These are phyloP conservation scores for Brotogeris chrysoptera DNA, from an alignment of 2,797 vertebrate genomes.

Conservation along the genomic window DNA sequence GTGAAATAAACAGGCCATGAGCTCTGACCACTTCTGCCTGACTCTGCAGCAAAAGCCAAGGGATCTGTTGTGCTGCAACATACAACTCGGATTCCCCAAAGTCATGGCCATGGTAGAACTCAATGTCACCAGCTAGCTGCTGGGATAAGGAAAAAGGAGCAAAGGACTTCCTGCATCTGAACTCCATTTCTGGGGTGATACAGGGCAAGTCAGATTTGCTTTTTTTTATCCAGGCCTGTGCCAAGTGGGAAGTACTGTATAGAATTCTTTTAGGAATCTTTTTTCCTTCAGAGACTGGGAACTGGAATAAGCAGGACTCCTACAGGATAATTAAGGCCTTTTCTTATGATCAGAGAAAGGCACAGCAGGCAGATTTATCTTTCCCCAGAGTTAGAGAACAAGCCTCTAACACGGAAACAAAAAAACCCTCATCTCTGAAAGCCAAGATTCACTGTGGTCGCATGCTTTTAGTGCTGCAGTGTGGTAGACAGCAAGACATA, in stretches of 20 bases:
- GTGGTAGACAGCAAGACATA: background rate
- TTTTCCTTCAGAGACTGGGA: background rate
- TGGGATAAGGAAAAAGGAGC: background rate
- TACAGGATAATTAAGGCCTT: background rate
- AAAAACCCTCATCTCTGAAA: background rate
- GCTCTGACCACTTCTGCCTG: background rate
- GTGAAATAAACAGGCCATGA: background rate
- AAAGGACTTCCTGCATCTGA: background rate
- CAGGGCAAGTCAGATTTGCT: background rate
- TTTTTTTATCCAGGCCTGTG: background rate
- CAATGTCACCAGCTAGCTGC: background rate
- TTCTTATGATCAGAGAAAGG: background rate
- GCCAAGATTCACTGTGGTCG: background rate
- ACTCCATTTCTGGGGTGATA: background rate
- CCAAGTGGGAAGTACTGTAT: background rate
- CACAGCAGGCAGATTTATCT: background rate
- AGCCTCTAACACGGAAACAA: background rate
- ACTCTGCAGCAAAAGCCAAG: background rate
- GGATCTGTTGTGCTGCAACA: background rate
- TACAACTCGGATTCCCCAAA: background rate
- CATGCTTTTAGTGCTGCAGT: background rate
- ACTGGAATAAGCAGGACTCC: background rate
- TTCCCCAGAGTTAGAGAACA: background rate
- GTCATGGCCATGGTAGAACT: background rate
- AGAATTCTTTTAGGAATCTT: background rate